Evolutionary conservation across 2,797 vertebrate species (phyloP).

Genomic region (Melanotaenia nigrans): DNA sequence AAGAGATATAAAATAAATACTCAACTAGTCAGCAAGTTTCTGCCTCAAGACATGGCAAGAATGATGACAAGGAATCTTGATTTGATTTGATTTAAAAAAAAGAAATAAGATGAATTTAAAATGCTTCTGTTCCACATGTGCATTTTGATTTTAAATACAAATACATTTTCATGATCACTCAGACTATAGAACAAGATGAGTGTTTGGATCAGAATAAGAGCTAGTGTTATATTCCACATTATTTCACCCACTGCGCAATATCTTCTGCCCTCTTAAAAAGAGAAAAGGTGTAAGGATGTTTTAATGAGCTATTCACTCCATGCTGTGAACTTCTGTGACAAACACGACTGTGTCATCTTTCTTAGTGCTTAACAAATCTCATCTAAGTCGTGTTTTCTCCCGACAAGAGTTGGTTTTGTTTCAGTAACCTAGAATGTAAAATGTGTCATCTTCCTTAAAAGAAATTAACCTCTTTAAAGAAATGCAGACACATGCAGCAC

Average conservation of each 20-base stretch:
- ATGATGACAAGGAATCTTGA: background rate
- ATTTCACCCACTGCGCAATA: background rate
- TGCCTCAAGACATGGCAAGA: slow-evolving; percentile 2
- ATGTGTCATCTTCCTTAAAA: slow-evolving; percentile 24
- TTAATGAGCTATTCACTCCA: slow-evolving; percentile 9
- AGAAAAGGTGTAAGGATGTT: background rate
- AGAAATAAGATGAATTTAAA: background rate
- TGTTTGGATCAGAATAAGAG: background rate
- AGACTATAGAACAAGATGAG: background rate
- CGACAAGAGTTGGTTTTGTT: slow-evolving; percentile 25
- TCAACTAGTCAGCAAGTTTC: slow-evolving; percentile 12
- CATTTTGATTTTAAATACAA: background rate
- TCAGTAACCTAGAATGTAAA: slow-evolving; percentile 13
- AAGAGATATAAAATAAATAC: slow-evolving; percentile 2
- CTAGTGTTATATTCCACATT: background rate
- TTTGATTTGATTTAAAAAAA: background rate
- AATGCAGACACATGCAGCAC: slow-evolving; percentile 16
- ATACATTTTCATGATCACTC: background rate
- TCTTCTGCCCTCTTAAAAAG: background rate
- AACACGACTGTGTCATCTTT: slow-evolving; percentile 35
- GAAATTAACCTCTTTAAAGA: slow-evolving; percentile 18
- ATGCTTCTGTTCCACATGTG: background rate
- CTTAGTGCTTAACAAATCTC: slow-evolving; percentile 22
- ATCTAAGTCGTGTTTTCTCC: slow-evolving; percentile 20
- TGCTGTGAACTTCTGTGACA: slow-evolving; percentile 18